A percentile compares a stretch with the other conserved stretches of the same genome.
phyloP scores from a whole-genome alignment of 2,797 vertebrate species.

The Sus cebifrons region DNA sequence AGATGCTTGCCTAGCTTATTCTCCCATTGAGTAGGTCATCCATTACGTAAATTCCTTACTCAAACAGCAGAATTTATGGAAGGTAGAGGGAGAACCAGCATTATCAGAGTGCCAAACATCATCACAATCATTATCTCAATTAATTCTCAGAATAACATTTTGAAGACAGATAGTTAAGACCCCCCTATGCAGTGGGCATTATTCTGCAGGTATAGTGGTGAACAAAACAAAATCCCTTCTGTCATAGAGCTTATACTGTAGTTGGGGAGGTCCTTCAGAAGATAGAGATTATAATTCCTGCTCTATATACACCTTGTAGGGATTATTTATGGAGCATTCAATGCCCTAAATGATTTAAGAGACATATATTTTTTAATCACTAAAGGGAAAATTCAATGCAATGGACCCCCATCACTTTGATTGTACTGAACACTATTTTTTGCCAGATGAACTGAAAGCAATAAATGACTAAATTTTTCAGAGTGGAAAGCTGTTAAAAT shows the following conservation, averaged over 20 bases:
- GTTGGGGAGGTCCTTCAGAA: neutral
- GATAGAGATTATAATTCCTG: neutral
- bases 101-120: neutral
- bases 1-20: neutral
- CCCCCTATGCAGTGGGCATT: neutral
- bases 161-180: neutral
- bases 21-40: neutral
- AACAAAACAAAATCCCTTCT: neutral
- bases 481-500: conserved; percentile 73
- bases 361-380: conserved; percentile 17
- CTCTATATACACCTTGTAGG: neutral
- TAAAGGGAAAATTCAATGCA: conserved; percentile 15
- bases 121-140: neutral
- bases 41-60: neutral
- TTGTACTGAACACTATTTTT: neutral
- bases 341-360: conserved; percentile 45
- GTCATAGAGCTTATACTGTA: neutral
- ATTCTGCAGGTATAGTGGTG: neutral
- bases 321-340: neutral
- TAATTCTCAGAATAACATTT: neutral
- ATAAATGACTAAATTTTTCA: conserved; percentile 67
- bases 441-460: conserved; percentile 69
- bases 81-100: neutral
- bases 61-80: neutral
- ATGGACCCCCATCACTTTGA: accelerated